A percentile compares a stretch with the other conserved stretches of the same genome.
Conservation (phyloP, 2,113 vertebrate species). For the Emydocephalus ijimae region DNA sequence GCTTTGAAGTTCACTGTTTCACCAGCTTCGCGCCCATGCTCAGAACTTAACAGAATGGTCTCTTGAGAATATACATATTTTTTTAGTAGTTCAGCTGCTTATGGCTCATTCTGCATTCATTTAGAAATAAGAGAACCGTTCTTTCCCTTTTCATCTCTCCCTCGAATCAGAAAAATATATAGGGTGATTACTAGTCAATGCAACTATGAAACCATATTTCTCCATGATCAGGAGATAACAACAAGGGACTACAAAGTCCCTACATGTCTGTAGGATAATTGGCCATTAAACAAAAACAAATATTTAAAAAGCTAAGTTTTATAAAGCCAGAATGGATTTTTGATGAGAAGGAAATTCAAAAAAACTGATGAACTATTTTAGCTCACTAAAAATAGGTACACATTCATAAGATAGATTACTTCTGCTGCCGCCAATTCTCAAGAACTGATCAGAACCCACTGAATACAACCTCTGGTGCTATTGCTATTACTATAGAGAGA, state of each 20-base stretch:
- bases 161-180: background rate
- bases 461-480: no score
- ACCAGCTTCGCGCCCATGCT: no score
- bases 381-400: background rate
- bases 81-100: background rate
- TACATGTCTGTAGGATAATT: background rate
- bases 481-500: no score
- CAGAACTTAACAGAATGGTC: no score
- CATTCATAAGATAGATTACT: background rate
- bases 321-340: no score
- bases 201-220: background rate
- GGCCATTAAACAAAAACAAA: background rate
- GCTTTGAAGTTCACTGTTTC: no score
- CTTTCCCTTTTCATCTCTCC: background rate
- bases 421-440: no score
- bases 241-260: background rate
- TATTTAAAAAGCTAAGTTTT: background rate
- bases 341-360: background rate
- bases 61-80: background rate
- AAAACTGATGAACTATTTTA: background rate
- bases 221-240: background rate
- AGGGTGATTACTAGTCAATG: background rate
- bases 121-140: background rate
- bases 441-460: no score
- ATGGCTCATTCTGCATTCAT: no score